Percentiles rank a stretch among this genome's conserved stretches.
Evolutionary conservation across 2,797 vertebrate genomes (phyloP).

Genomic region (Chelonia mydas): DNA sequence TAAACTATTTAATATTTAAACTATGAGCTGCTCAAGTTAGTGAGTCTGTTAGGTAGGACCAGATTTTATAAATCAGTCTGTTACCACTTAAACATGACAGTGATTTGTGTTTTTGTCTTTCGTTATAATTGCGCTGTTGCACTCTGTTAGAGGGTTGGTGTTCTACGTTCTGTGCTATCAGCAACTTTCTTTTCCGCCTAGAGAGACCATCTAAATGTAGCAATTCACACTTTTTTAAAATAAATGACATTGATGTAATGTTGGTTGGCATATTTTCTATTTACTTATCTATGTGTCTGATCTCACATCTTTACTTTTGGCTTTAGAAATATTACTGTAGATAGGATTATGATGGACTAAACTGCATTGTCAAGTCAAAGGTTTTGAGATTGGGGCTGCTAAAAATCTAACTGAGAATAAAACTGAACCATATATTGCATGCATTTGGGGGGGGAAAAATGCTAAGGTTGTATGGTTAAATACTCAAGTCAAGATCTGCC

Average conservation of each 20-base stretch:
- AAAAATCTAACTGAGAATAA: not conserved
- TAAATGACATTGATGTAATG: not conserved
- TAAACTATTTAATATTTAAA: not conserved
- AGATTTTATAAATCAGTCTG: not conserved
- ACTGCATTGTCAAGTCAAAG: not conserved
- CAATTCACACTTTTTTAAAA: not conserved
- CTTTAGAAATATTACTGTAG: not conserved
- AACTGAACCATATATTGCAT: not conserved
- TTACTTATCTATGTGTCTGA: not conserved
- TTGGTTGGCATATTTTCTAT: not conserved
- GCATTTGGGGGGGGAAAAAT: not conserved
- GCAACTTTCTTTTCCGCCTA: not conserved
- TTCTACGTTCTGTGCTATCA: not conserved
- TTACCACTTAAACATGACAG: not conserved
- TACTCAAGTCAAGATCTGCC: fast-evolving
- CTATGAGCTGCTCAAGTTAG: not conserved
- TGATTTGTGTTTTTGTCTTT: not conserved
- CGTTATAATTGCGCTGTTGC: not conserved
- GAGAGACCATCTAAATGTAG: not conserved
- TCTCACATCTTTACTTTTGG: not conserved
- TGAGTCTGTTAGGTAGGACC: not conserved
- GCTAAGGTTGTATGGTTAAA: not conserved
- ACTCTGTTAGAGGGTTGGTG: not conserved
- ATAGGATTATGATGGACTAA: fast-evolving
- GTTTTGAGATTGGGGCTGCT: not conserved